Base-by-base conservation (phyloP, 1,140 invertebrate species). In the Macrostomum lignano region DNA sequence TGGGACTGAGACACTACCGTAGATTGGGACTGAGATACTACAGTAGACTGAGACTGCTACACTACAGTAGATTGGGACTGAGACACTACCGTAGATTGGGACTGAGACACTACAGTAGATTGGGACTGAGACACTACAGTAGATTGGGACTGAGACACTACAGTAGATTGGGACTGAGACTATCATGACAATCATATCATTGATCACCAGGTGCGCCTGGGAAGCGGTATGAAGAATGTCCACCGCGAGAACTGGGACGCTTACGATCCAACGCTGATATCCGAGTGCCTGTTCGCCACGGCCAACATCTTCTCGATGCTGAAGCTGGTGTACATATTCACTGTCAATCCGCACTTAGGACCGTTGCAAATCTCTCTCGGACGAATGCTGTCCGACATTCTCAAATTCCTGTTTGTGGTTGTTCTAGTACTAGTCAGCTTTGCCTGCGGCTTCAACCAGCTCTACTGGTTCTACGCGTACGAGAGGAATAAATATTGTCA, bases 321-420 rank as follows among this genome's bases (percentile, higher is more conserved):
- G 36, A 94, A 93, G 61, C 65, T 94, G 44, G 84, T 94, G 44
- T 91, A 91, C 64, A 93, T 94, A 55, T 94, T 94, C 62, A 93
- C 84, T 31, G 81, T 94, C 32, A 94, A 93, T 64, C 84, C 86
- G 17, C 78, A 93, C 60, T 61, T 94, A 47, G 86, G 86, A 36
- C 84, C 86, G 36, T 65, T 96, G 34, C 86, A 96, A 64, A 86
- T 96, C 30, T 88, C 79, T 6, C 64, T 93, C 14, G 86, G 78
- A 30, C 65, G 81, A 41, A 93, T 94, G 84, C 77, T 93, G 35
- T 73, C 86, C 64, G 84, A 94, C 53, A 91, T 93, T 30, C 72
- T 91, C 62, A 91, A 91, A 56, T 94, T 91, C 58, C 41, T 81
- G 53, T 78, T 86, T 44, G 65, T 94, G 33, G 88, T 81, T 55